These are phyloP conservation scores for Drosophila greeni DNA, from an alignment of 2,888 invertebrate species.

Conservation along the genomic window DNA sequence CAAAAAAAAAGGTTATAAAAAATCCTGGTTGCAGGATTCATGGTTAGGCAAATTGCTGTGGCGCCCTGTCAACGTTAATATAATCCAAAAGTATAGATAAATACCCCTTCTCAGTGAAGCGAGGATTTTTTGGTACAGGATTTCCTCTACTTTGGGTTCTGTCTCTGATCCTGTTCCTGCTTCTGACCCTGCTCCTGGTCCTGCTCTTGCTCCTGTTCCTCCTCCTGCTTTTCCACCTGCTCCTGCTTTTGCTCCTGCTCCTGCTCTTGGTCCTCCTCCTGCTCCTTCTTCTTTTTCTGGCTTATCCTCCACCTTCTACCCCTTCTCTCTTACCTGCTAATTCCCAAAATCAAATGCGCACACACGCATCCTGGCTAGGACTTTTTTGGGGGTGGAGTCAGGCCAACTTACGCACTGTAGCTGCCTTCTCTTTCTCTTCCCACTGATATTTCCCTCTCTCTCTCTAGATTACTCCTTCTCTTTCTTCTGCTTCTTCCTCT, in stretches of 20 bases:
- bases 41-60: neutral
- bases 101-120: no score
- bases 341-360: constrained; percentile 47
- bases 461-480: neutral
- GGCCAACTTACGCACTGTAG: constrained; percentile 40
- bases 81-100: constrained; percentile 56
- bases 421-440: neutral
- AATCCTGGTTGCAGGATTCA: no score
- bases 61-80: constrained; percentile 46
- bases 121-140: no score
- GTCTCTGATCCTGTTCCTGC: neutral
- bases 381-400: neutral
- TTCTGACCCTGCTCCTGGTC: neutral
- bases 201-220: no score
- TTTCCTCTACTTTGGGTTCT: no score
- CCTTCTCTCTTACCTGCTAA: constrained; percentile 23
- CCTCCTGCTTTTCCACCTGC: no score
- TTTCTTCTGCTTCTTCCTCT: no score
- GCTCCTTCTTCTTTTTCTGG: neutral
- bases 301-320: neutral
- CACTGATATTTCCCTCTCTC: neutral
- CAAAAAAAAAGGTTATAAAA: constrained; percentile 8
- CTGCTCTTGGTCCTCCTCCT: no score
- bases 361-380: constrained; percentile 19
- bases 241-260: neutral